phyloP scores from a whole-genome alignment of 2,797 vertebrate genomes.

The Sebastes hubbsi region DNA sequence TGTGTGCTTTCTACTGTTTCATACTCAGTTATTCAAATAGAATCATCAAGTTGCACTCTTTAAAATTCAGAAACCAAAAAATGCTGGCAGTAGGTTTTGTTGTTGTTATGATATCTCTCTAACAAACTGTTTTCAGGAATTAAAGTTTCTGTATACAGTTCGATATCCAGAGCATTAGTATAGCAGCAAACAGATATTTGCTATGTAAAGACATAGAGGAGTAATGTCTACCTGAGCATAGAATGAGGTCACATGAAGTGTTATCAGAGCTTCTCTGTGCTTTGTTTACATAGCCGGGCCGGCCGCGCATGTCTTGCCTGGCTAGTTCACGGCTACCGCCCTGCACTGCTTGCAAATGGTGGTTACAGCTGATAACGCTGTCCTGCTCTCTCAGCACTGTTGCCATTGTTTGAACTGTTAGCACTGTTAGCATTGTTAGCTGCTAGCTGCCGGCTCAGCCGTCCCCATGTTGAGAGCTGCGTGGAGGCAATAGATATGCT shows the following conservation, averaged over 20 bases:
- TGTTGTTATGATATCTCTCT: neutral
- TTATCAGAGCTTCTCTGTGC: neutral
- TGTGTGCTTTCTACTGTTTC: conserved; percentile 39
- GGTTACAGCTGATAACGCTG: too few relatives aligned
- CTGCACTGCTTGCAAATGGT: too few relatives aligned
- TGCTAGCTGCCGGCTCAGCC: neutral
- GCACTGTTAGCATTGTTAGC: neutral
- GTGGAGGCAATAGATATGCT: neutral
- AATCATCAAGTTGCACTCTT: neutral
- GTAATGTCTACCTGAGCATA: neutral
- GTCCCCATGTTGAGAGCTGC: neutral
- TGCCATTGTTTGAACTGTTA: too few relatives aligned
- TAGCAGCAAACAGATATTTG: neutral
- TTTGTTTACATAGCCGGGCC: neutral
- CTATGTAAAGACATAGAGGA: neutral
- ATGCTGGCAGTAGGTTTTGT: neutral
- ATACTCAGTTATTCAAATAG: conserved; percentile 20
- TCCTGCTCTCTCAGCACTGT: neutral
- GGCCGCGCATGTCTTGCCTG: too few relatives aligned
- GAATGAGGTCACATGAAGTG: neutral
- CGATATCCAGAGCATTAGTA: neutral
- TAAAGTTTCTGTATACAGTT: neutral
- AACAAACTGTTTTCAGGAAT: neutral
- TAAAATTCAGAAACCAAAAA: conserved; percentile 5
- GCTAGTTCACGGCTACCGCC: accelerated